phyloP scores from a whole-genome alignment of 1,140 invertebrate genomes.

The Gerris buenoi region DNA sequence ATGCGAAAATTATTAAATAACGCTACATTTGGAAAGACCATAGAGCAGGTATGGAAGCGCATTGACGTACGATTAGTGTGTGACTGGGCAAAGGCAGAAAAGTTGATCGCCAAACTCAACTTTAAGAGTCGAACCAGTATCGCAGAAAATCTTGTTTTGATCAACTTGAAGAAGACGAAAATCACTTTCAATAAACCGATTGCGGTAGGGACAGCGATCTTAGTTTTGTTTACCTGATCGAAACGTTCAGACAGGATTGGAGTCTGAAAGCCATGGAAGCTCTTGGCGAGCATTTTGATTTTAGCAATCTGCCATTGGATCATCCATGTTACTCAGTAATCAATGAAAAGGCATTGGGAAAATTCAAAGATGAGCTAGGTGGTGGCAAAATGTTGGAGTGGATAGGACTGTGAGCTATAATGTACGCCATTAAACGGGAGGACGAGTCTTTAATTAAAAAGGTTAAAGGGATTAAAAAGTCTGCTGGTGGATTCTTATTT shows the following conservation, averaged over 20 bases:
- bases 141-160: neutral
- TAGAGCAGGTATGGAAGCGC: neutral
- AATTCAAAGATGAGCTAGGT: too few species aligned
- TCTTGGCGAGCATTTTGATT: neutral
- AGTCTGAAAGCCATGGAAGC: neutral
- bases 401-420: neutral
- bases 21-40: neutral
- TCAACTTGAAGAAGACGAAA: neutral
- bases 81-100: neutral
- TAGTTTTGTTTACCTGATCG: neutral
- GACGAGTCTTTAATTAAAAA: neutral
- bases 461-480: neutral
- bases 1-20: neutral
- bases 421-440: neutral
- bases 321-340: neutral
- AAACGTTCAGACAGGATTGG: neutral
- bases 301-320: neutral
- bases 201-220: neutral
- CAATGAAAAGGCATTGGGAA: neutral
- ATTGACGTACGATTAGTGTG: neutral
- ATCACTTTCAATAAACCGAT: neutral
- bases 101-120: too few species aligned
- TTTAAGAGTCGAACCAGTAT: neutral
- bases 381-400: too few species aligned
- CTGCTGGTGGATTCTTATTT: too few species aligned